These are phyloP conservation scores for Coelogynopora nodosa DNA, from an alignment of 2,888 invertebrate genomes.

Conservation along the genomic window DNA sequence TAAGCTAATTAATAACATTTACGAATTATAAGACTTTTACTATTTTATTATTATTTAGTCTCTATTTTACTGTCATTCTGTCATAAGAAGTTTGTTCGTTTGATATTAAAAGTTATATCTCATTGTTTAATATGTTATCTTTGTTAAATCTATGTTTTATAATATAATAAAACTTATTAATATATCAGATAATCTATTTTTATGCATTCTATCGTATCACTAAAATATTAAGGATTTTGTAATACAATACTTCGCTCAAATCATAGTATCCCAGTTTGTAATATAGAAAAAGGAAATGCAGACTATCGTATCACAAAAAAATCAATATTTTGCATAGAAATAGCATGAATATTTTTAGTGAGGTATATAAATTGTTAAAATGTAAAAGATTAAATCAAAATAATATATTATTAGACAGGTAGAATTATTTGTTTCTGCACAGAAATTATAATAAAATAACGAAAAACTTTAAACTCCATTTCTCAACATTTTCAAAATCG, in stretches of 20 bases:
- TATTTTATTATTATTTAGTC: background rate
- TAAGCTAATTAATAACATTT: background rate
- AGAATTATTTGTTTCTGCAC: background rate
- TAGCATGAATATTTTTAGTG: background rate
- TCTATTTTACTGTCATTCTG: no score
- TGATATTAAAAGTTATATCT: no score
- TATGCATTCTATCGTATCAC: background rate
- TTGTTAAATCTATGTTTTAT: background rate
- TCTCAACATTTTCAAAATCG: background rate
- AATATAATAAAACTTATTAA: background rate
- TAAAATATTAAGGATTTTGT: background rate
- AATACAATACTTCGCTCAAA: background rate
- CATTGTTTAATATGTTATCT: background rate
- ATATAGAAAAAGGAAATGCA: background rate
- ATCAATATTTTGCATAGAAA: no score
- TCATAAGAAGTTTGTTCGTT: no score
- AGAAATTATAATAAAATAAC: background rate
- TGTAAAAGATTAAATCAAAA: background rate
- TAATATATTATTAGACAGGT: background rate
- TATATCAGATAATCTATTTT: background rate
- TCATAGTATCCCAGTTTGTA: background rate
- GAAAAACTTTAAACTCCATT: background rate
- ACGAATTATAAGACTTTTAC: background rate
- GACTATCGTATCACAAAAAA: no score
- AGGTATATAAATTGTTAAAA: background rate